Conservation (phyloP, 1,140 invertebrate species). For the Dendroctonus ponderosae region DNA sequence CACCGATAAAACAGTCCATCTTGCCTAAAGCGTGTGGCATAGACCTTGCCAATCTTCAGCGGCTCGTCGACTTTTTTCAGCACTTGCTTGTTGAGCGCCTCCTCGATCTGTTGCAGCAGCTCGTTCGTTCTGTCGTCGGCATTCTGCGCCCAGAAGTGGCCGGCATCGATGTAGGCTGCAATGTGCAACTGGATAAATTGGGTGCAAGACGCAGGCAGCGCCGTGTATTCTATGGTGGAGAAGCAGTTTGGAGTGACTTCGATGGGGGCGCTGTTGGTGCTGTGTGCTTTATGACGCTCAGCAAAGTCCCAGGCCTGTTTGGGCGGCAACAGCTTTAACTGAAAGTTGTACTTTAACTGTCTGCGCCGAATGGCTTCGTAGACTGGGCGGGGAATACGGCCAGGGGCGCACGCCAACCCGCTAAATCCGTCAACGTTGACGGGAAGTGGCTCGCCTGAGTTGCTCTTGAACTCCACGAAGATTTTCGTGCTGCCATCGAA, state of each 20-base stretch:
- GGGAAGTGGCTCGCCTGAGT: constrained; percentile 14
- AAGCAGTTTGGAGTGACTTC: constrained; percentile 36
- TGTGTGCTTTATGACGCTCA: constrained; percentile 34
- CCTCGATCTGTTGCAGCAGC: constrained; percentile 42
- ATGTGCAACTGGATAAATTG: constrained; percentile 33
- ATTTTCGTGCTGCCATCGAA: constrained; percentile 63
- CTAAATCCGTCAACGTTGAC: constrained; percentile 38
- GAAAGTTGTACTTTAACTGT: constrained; percentile 54
- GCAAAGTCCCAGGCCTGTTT: constrained; percentile 41
- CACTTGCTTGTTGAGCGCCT: constrained; percentile 35
- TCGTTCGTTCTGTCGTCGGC: constrained; percentile 48
- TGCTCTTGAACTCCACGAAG: constrained; percentile 60
- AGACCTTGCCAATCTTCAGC: constrained; percentile 37
- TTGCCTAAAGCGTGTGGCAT: constrained; percentile 49
- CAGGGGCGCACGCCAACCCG: constrained; percentile 50
- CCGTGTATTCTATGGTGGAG: constrained; percentile 25
- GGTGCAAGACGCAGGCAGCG: constrained; percentile 35
- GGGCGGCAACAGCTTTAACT: constrained; percentile 52
- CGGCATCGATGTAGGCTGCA: constrained; percentile 55
- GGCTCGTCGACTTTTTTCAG: constrained; percentile 27
- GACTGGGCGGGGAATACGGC: constrained; percentile 66
- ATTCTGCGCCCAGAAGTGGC: constrained; percentile 63
- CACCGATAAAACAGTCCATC: constrained; percentile 51
- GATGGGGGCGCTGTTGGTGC: neutral
- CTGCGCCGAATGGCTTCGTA: constrained; percentile 78